These are phyloP conservation scores for Aix galericulata DNA, from an alignment of 2,113 vertebrate species.

Conservation along the genomic window DNA sequence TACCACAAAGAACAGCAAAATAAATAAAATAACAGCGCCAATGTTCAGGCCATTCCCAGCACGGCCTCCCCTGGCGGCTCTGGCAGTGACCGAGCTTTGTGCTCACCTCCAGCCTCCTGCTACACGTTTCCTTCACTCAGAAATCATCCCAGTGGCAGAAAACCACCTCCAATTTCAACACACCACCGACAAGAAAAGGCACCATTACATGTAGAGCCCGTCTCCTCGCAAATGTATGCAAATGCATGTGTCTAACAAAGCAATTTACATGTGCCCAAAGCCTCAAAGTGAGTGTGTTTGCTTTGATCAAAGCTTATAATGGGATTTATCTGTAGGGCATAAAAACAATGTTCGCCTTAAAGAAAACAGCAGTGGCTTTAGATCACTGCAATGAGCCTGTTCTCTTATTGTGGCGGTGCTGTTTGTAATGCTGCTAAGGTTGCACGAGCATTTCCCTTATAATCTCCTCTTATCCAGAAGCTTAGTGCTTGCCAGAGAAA, in stretches of 20 bases:
- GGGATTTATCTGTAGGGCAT: conserved; percentile 77
- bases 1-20: neutral
- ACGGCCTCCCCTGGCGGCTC: neutral
- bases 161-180: conserved; percentile 19
- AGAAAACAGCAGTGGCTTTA: conserved; percentile 69
- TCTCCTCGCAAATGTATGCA: conserved; percentile 80
- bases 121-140: neutral
- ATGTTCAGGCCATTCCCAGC: neutral
- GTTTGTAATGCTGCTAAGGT: conserved; percentile 43
- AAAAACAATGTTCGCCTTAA: conserved; percentile 76
- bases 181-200: conserved; percentile 38
- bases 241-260: conserved; percentile 75
- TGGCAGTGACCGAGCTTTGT: neutral
- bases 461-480: conserved; percentile 43
- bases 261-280: conserved; percentile 77
- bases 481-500: conserved; percentile 35
- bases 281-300: conserved; percentile 77
- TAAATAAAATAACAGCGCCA: neutral
- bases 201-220: conserved; percentile 25
- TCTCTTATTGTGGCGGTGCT: conserved; percentile 36
- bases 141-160: conserved; percentile 5
- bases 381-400: conserved; percentile 30
- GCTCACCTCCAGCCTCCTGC: neutral
- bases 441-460: conserved; percentile 33
- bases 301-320: conserved; percentile 83